Conservation (phyloP, 2,797 vertebrate genomes). For the Hyperoplus immaculatus region DNA sequence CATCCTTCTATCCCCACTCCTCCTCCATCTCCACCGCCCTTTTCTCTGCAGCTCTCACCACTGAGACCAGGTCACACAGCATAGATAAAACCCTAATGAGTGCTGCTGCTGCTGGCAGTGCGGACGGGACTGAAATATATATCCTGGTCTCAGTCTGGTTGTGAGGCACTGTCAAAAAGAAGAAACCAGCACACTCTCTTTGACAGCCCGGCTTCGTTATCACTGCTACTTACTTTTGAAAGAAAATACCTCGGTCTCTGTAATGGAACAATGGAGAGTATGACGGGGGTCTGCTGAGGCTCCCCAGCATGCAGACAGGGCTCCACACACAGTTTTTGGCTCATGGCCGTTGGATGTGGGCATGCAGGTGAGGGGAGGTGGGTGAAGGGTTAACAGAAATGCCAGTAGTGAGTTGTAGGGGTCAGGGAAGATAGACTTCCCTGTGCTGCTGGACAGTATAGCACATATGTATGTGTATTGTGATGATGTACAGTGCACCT, state of each 20-base stretch:
- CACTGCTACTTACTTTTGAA: slow-evolving; percentile 53
- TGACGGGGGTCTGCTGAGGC: slow-evolving; percentile 28
- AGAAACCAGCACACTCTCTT: slow-evolving; percentile 51
- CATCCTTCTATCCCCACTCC: slow-evolving; percentile 31
- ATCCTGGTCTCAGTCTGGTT: slow-evolving; percentile 52
- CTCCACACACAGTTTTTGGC: slow-evolving; percentile 30
- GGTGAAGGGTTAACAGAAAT: background rate
- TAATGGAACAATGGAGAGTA: slow-evolving; percentile 48
- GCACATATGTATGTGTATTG: background rate
- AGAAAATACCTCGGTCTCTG: slow-evolving; percentile 49
- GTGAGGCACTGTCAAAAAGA: slow-evolving; percentile 27
- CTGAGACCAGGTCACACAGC: slow-evolving; percentile 41
- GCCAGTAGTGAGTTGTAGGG: slow-evolving; percentile 22
- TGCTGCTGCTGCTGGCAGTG: slow-evolving; percentile 24
- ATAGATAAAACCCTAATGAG: slow-evolving; percentile 61
- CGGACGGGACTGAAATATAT: slow-evolving; percentile 60
- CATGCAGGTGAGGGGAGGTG: slow-evolving; percentile 17
- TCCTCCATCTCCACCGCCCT: slow-evolving; percentile 15
- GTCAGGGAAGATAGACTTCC: slow-evolving; percentile 20
- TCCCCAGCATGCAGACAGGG: slow-evolving; percentile 34
- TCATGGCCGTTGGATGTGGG: slow-evolving; percentile 34
- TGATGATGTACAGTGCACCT: too few species aligned
- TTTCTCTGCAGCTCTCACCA: slow-evolving; percentile 32
- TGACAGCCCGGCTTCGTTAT: slow-evolving; percentile 50
- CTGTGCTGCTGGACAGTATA: slow-evolving; percentile 18